A percentile compares a stretch with the other conserved stretches of the same genome.
Conservation (phyloP, 2,113 vertebrate species). For the Pithys albifrons region DNA sequence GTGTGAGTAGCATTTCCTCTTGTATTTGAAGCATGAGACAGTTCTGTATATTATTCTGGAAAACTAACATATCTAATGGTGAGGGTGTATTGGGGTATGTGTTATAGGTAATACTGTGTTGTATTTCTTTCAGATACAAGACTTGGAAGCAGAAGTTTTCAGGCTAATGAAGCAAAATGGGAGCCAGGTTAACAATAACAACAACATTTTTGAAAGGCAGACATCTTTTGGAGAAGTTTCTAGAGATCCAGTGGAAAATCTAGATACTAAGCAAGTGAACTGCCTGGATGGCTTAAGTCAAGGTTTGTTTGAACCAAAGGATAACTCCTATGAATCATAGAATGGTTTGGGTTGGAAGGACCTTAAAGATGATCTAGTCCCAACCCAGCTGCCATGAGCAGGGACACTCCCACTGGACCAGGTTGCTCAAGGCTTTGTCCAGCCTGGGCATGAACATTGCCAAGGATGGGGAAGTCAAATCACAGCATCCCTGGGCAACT, state of each 20-base stretch:
- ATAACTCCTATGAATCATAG: background rate
- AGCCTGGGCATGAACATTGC: background rate
- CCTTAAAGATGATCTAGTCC: background rate
- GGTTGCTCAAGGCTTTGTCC: background rate
- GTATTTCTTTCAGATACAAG: slow-evolving; percentile 81
- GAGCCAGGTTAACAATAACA: slow-evolving; percentile 96
- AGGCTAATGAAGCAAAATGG: slow-evolving; percentile 93
- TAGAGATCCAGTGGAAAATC: slow-evolving; percentile 74
- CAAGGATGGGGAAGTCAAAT: background rate
- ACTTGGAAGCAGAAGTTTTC: slow-evolving; percentile 92
- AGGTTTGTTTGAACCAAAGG: slow-evolving; percentile 75
- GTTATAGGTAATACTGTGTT: background rate
- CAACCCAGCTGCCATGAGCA: background rate
- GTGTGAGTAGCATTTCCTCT: slow-evolving; percentile 76
- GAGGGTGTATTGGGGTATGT: background rate
- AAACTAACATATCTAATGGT: background rate
- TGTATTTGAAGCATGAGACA: background rate
- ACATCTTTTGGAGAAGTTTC: slow-evolving; percentile 74
- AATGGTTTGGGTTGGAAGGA: background rate
- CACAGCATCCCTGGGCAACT: background rate
- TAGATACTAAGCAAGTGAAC: slow-evolving; percentile 74
- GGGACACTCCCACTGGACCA: background rate
- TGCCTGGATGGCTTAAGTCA: slow-evolving; percentile 74
- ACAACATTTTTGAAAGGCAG: slow-evolving; percentile 88
- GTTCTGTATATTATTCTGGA: background rate